phyloP scores from a whole-genome alignment of 2,797 vertebrate species.

The Dallia pectoralis region DNA sequence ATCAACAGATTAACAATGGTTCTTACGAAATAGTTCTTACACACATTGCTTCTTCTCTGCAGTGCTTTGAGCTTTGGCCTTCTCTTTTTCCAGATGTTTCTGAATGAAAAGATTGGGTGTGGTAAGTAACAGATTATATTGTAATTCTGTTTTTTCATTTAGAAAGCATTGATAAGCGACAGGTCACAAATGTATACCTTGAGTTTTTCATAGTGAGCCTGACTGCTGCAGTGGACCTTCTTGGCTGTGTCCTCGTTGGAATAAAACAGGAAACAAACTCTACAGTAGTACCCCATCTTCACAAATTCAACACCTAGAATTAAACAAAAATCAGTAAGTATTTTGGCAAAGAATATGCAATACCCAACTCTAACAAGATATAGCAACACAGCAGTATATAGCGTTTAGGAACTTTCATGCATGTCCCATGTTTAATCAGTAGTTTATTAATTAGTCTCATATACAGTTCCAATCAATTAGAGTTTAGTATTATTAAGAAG shows the following conservation, averaged over 20 bases:
- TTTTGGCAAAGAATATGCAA: background rate
- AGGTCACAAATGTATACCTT: conserved; percentile 74
- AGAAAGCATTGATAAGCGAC: background rate
- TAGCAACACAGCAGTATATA: too few species aligned
- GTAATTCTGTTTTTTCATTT: background rate
- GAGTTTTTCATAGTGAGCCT: conserved; percentile 91
- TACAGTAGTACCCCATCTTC: conserved; percentile 96
- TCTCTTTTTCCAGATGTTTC: conserved; percentile 76
- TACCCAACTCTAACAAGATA: too few species aligned
- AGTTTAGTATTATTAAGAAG: background rate
- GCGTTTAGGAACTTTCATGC: too few species aligned
- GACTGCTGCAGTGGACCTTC: conserved; percentile 94
- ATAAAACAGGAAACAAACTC: conserved; percentile 95
- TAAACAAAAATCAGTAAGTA: background rate
- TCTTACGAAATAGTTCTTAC: background rate
- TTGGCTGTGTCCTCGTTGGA: conserved; percentile 94
- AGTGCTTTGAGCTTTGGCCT: conserved; percentile 52
- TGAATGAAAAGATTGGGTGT: conserved; percentile 35
- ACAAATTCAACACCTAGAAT: conserved; percentile 89
- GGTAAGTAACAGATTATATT: background rate
- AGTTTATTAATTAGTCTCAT: too few species aligned
- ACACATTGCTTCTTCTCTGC: conserved; percentile 28
- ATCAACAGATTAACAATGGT: too few species aligned
- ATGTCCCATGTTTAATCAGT: too few species aligned
- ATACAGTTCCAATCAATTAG: too few species aligned